Percentiles rank a stretch among this genome's conserved stretches.
phyloP scores from a whole-genome alignment of 1,140 invertebrate species.

The Mizuhopecten yessoensis region DNA sequence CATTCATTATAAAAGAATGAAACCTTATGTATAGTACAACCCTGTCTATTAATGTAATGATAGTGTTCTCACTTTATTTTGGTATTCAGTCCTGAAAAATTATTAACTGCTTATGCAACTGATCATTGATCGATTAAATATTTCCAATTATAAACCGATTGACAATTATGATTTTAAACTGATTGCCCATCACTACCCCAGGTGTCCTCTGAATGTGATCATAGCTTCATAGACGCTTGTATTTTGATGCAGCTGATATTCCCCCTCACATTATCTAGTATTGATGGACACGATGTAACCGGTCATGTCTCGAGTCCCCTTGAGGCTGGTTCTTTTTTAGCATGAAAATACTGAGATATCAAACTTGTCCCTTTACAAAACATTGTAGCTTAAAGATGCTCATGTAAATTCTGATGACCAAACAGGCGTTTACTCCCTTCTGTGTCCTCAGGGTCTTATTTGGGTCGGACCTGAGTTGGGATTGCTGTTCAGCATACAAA shows the following conservation, averaged over 20 bases:
- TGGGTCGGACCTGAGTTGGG: background rate
- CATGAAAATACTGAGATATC: slow-evolving; percentile 52
- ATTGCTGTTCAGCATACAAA: too few species aligned
- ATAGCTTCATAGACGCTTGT: slow-evolving; percentile 59
- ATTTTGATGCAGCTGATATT: slow-evolving; percentile 47
- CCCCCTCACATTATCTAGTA: slow-evolving; percentile 27
- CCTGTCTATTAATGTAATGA: too few species aligned
- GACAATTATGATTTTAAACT: too few species aligned
- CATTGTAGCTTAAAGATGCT: slow-evolving; percentile 44
- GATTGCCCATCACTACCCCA: too few species aligned
- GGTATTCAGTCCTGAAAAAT: too few species aligned
- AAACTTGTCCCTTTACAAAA: slow-evolving; percentile 46
- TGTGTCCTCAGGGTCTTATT: background rate
- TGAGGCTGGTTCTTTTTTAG: slow-evolving; percentile 47
- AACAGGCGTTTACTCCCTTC: slow-evolving; percentile 36
- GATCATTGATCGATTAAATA: too few species aligned
- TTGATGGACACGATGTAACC: slow-evolving; percentile 41
- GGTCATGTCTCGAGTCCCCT: slow-evolving; percentile 46
- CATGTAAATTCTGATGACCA: slow-evolving; percentile 47
- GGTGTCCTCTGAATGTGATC: slow-evolving; percentile 54
- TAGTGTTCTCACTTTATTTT: too few species aligned
- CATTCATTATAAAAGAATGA: too few species aligned
- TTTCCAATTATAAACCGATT: too few species aligned
- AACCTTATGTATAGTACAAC: too few species aligned
- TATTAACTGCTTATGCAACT: too few species aligned